phyloP scores from a whole-genome alignment of 1,140 invertebrate genomes.

The Euglossa dilemma region DNA sequence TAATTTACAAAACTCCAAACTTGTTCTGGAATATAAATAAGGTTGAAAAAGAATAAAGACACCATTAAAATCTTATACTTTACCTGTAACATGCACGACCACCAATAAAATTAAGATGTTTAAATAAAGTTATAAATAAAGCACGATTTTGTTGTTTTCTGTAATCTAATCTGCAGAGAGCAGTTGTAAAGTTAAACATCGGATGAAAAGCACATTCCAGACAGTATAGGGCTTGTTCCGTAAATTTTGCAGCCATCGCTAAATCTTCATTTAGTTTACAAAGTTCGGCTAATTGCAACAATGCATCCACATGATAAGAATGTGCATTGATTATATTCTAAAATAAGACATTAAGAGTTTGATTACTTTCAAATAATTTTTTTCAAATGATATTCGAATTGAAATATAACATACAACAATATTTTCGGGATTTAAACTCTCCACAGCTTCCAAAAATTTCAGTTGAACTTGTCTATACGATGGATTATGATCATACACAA shows the following conservation, averaged over 20 bases:
- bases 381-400: background rate
- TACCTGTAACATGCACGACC: slow-evolving; percentile 88
- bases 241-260: slow-evolving; percentile 89
- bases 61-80: background rate
- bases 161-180: slow-evolving; percentile 91
- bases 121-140: slow-evolving; percentile 92
- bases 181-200: slow-evolving; percentile 89
- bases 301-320: slow-evolving; percentile 91
- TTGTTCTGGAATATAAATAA: slow-evolving; percentile 84
- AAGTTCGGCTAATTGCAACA: slow-evolving; percentile 93
- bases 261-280: slow-evolving; percentile 91
- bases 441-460: slow-evolving; percentile 90
- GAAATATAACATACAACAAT: slow-evolving; percentile 85
- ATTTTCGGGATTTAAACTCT: slow-evolving; percentile 91
- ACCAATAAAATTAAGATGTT: slow-evolving; percentile 91
- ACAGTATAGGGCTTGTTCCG: slow-evolving; percentile 90
- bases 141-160: slow-evolving; percentile 92
- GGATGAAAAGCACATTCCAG: slow-evolving; percentile 92
- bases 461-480: slow-evolving; percentile 90
- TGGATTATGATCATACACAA: slow-evolving; percentile 90
- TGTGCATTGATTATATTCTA: slow-evolving; percentile 88
- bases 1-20: slow-evolving; percentile 91
- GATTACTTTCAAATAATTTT: background rate
- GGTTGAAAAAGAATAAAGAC: background rate
- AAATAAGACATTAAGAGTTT: slow-evolving; percentile 61